These are phyloP conservation scores for Nycticorax nycticorax DNA, from an alignment of 2,113 vertebrate genomes.

Conservation along the genomic window DNA sequence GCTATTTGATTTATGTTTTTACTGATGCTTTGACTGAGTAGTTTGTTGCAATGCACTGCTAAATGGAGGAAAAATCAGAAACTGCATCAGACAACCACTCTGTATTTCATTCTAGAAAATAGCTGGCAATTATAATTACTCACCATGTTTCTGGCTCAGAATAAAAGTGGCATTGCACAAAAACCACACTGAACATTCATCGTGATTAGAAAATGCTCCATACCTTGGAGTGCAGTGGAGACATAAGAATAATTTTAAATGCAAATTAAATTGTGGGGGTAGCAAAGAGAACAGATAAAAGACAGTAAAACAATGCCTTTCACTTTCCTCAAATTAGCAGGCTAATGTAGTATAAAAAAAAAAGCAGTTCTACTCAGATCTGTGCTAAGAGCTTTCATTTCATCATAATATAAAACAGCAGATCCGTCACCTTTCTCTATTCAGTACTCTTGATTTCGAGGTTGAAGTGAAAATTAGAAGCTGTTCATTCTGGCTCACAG, in stretches of 20 bases:
- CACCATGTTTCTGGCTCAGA: constrained; percentile 75
- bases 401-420: constrained; percentile 75
- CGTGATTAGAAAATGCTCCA: constrained; percentile 76
- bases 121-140: constrained; percentile 75
- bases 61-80: constrained; percentile 53
- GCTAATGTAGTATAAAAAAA: constrained; percentile 74
- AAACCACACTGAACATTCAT: constrained; percentile 65
- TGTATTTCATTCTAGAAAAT: constrained; percentile 68
- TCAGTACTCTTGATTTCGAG: constrained; percentile 71
- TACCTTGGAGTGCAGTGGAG: constrained; percentile 75
- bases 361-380: constrained; percentile 70
- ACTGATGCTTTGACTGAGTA: constrained; percentile 48
- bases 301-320: constrained; percentile 81
- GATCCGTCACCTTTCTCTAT: constrained; percentile 71
- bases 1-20: constrained; percentile 40
- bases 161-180: constrained; percentile 72
- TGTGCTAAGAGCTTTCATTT: constrained; percentile 73
- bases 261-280: constrained; percentile 84
- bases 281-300: constrained; percentile 78
- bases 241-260: constrained; percentile 82
- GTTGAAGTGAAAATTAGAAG: constrained; percentile 79
- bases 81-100: constrained; percentile 28
- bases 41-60: constrained; percentile 37
- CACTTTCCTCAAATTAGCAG: constrained; percentile 80
- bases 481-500: constrained; percentile 69